Percentiles rank a stretch among this genome's conserved stretches.
Conservation (phyloP, 2,888 invertebrate species). For the Sphaerophoria rueppellii region DNA sequence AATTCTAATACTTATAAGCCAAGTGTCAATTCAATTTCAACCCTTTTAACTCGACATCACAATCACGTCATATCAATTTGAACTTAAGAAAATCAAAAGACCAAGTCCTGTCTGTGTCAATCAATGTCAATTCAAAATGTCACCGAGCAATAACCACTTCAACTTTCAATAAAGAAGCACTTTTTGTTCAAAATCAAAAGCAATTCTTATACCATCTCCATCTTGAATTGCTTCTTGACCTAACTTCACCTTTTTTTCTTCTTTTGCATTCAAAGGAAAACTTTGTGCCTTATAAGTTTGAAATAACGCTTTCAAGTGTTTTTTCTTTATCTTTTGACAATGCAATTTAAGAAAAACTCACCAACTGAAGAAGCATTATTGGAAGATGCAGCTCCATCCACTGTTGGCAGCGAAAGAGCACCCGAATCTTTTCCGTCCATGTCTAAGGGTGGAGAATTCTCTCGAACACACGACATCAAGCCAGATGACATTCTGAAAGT, state of each 20-base stretch:
- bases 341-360: conserved; percentile 39
- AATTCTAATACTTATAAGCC: too few species aligned
- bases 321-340: conserved; percentile 19
- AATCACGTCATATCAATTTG: neutral
- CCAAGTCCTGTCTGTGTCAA: conserved; percentile 24
- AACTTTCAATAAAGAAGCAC: conserved; percentile 29
- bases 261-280: conserved; percentile 25
- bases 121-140: conserved; percentile 50
- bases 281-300: conserved; percentile 15
- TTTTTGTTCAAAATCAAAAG: conserved; percentile 8
- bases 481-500: conserved; percentile 81
- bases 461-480: conserved; percentile 82
- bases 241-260: conserved; percentile 45
- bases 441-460: conserved; percentile 82
- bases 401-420: conserved; percentile 78
- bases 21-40: neutral
- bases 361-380: conserved; percentile 68
- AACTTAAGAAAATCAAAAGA: neutral
- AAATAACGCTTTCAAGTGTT: neutral
- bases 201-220: neutral
- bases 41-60: conserved; percentile 2
- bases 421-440: conserved; percentile 78
- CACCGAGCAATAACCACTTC: conserved; percentile 17
- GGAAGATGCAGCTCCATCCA: conserved; percentile 61
- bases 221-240: conserved; percentile 44